Conservation (phyloP, 2,888 invertebrate species). For the Dascillus cervinus region DNA sequence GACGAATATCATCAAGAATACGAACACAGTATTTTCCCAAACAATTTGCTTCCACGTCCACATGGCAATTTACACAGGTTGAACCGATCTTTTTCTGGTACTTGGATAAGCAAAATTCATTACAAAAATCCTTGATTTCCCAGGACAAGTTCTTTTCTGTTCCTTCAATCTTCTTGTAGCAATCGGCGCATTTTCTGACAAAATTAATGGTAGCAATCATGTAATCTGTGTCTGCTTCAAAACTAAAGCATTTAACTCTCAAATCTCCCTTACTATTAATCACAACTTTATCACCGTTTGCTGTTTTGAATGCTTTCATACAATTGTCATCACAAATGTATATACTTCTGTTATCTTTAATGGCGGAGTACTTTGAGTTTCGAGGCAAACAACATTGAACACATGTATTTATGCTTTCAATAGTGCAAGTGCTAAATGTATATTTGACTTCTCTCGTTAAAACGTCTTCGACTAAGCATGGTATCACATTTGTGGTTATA, state of each 20-base stretch:
- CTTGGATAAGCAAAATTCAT: conserved; percentile 71
- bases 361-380: conserved; percentile 40
- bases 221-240: conserved; percentile 11
- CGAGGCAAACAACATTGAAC: conserved; percentile 43
- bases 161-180: conserved; percentile 42
- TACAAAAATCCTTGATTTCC: conserved; percentile 93
- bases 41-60: conserved; percentile 65
- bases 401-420: conserved; percentile 40
- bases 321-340: conserved; percentile 53
- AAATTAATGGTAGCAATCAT: conserved; percentile 21
- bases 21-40: conserved; percentile 90
- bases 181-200: conserved; percentile 42
- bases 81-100: conserved; percentile 70
- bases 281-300: conserved; percentile 39
- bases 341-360: conserved; percentile 44
- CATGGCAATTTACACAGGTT: conserved; percentile 75
- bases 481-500: conserved; percentile 6
- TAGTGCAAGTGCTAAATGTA: conserved; percentile 26
- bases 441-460: conserved; percentile 27
- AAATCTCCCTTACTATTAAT: conserved; percentile 35
- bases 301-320: conserved; percentile 43
- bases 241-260: conserved; percentile 28
- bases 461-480: conserved; percentile 23
- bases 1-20: conserved; percentile 85
- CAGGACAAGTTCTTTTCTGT: conserved; percentile 67